Evolutionary conservation across 2,888 invertebrate species (phyloP).

Genomic region (Cataglyphis altisquamis): DNA sequence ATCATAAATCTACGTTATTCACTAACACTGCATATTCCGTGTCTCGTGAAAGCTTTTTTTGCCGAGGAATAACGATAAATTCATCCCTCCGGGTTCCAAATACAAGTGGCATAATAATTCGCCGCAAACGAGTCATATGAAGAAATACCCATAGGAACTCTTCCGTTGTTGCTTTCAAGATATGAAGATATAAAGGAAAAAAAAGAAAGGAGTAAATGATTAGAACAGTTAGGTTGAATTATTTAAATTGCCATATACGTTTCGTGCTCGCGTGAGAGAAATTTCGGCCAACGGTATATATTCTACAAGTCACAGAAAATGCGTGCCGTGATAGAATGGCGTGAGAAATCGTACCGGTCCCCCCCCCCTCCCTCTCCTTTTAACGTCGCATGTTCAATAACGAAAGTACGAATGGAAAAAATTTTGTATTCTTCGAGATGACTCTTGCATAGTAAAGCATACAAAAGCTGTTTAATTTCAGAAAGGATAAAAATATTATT

Average conservation of each 20-base stretch:
- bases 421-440: neutral
- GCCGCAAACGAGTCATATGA: neutral
- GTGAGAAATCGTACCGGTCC: neutral
- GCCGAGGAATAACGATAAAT: conserved; percentile 10
- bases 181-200: conserved; percentile 2
- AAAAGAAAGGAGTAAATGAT: neutral
- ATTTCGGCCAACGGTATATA: neutral
- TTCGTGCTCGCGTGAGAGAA: neutral
- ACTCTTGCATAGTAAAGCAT: neutral
- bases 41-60: neutral
- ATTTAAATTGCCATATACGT: neutral
- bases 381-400: neutral
- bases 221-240: conserved; percentile 1
- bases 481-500: neutral
- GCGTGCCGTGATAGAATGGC: neutral
- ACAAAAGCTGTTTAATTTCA: neutral
- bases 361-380: neutral
- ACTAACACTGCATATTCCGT: conserved; percentile 9
- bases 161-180: neutral
- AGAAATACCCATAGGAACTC: neutral
- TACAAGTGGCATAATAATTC: neutral
- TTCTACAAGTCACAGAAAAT: neutral
- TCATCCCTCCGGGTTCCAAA: neutral
- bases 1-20: conserved; percentile 35
- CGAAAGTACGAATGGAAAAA: neutral